phyloP scores from a whole-genome alignment of 2,888 invertebrate genomes.

The Thereva nobilitata region DNA sequence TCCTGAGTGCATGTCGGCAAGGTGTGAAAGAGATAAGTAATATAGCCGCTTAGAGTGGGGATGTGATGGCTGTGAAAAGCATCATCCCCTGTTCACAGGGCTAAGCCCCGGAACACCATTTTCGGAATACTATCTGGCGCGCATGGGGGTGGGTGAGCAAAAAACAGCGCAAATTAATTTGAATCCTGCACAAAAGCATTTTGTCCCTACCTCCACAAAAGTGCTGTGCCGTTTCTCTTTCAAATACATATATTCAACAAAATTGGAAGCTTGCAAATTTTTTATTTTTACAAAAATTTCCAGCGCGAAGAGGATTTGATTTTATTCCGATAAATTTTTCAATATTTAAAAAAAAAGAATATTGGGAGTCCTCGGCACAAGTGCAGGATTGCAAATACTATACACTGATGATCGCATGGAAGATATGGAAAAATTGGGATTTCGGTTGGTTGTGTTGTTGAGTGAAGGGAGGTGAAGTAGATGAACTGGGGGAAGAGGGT shows the following conservation, averaged over 20 bases:
- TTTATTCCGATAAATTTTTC: conserved; percentile 35
- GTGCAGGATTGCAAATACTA: not conserved
- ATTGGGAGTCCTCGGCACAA: conserved; percentile 20
- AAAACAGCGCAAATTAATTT: conserved; percentile 33
- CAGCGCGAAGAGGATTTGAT: not conserved
- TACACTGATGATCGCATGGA: conserved; percentile 15
- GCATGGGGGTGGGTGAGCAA: not conserved
- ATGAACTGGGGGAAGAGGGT: not conserved
- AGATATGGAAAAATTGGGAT: conserved; percentile 32
- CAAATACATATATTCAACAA: conserved; percentile 14
- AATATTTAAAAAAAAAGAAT: conserved; percentile 29
- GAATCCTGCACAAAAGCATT: conserved; percentile 10
- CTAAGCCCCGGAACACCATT: no score
- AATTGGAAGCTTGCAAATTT: conserved; percentile 23
- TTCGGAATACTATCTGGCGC: no score
- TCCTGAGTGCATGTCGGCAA: no score
- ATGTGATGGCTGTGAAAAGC: no score
- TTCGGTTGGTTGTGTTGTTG: not conserved
- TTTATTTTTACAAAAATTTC: conserved; percentile 26
- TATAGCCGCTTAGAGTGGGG: no score
- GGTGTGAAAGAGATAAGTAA: no score
- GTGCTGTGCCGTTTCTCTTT: not conserved
- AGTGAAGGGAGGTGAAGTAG: not conserved
- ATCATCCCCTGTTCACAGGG: no score
- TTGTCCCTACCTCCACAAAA: conserved; percentile 8